Base-by-base conservation (phyloP, 2,888 invertebrate genomes). In the Yponomeuta malinellus region DNA sequence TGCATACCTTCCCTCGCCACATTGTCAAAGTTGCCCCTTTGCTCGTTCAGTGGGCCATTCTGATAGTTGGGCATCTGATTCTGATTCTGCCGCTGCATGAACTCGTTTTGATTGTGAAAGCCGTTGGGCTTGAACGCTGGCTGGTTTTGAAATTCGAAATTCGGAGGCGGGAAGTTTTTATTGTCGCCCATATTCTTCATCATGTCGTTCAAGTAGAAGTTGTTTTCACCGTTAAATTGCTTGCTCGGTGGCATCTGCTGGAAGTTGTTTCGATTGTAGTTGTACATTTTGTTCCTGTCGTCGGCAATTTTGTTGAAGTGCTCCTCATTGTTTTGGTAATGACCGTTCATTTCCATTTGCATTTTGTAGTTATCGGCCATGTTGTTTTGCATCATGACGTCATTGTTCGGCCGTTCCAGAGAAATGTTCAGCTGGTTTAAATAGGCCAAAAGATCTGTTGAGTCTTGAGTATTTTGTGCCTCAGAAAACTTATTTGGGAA, bases 41-140 rank as follows among this genome's bases (percentile, higher is more conserved):
- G 84, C 9, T 88, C 88, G n/a, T 71, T 70, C 72, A 81, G 75
- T 65, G 73, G 78, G 15, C 78, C 77, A 71, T 81, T 86, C 73
- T 80, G 88, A 65, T 79, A 79, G 2, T 90, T 87, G 76, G 86
- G 74, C 77, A 85, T 82, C 63, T 81, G 87, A 72, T 81, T 86
- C 75, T 89, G 78, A 71, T 89, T 87, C 37, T 88, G 85, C 71
- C 88, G 77, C 70, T 81, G 85, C 79, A 86, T 80, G 73, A 83
- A 87, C 48, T 90, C 89, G 71, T 87, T 89, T 75, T 86, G 89
- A 75, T 86, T 89, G 66, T 86, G 82, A 33, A 81, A 91, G 0
- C 90, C 90, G 68, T 92, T 91, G 10, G 86, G 86, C 71, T 88
- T 90, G 71, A 77, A 90, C 73, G 82, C 79, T 6, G 78, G 74